A percentile compares a stretch with the other conserved stretches of the same genome.
phyloP scores from a whole-genome alignment of 2,113 vertebrate genomes.

The Gavia stellata region DNA sequence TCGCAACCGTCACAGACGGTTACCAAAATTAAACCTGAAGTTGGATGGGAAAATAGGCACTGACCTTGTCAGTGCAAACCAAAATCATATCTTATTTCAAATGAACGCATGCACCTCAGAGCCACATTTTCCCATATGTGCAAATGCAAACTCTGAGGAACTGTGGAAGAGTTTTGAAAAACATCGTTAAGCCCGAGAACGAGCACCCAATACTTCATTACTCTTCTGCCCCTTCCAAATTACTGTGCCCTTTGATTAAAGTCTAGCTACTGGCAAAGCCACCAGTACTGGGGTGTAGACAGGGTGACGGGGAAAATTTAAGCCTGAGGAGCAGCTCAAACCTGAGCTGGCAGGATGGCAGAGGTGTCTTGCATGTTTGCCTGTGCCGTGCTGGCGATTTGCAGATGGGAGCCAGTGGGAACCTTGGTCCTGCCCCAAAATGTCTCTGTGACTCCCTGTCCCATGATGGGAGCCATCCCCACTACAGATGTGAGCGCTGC shows the following conservation, averaged over 20 bases:
- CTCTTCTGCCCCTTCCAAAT: background rate
- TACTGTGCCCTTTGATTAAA: background rate
- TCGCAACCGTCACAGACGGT: background rate
- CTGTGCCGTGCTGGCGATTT: background rate
- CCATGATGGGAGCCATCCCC: background rate
- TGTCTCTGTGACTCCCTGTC: background rate
- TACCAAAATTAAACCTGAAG: constrained; percentile 39
- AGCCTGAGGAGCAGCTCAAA: background rate
- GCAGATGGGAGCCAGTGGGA: background rate
- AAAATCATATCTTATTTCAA: background rate
- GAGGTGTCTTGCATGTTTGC: background rate
- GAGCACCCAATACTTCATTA: background rate
- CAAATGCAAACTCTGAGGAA: background rate
- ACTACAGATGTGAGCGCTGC: accelerated
- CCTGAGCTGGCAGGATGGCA: background rate
- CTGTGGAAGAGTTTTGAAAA: background rate
- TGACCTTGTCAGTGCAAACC: constrained; percentile 39
- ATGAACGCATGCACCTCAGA: background rate
- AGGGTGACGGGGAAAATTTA: background rate
- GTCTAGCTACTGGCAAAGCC: background rate
- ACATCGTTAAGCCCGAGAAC: background rate
- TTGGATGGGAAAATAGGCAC: constrained; percentile 25
- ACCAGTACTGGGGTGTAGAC: background rate
- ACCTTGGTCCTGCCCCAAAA: background rate
- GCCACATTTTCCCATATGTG: background rate